phyloP scores from a whole-genome alignment of 1,140 invertebrate genomes.

The Drosophila willistoni region DNA sequence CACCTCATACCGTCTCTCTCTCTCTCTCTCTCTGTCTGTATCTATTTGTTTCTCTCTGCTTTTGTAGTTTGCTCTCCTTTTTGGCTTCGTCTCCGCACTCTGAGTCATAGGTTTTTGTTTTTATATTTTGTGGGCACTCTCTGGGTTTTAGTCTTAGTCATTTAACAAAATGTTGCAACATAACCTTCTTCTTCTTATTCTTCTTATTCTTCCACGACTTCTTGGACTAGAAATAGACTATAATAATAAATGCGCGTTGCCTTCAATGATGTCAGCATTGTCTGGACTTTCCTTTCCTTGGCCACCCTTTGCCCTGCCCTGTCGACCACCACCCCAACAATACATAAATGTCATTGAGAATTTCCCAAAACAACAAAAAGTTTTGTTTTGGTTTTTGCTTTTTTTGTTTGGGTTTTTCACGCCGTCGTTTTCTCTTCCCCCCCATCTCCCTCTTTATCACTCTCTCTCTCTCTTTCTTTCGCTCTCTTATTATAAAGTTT shows the following conservation, averaged over 20 bases:
- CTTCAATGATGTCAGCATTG: conserved; percentile 49
- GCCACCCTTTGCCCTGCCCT: neutral
- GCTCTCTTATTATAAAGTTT: conserved; percentile 19
- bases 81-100: conserved; percentile 18
- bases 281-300: conserved; percentile 17
- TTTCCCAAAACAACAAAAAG: conserved; percentile 29
- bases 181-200: conserved; percentile 40
- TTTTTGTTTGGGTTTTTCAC: conserved; percentile 50
- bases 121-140: conserved; percentile 31
- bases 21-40: neutral
- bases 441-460: neutral
- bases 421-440: neutral
- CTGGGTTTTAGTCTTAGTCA: conserved; percentile 59
- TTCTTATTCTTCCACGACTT: conserved; percentile 9
- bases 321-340: conserved; percentile 30
- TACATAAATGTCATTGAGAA: conserved; percentile 49
- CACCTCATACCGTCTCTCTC: neutral
- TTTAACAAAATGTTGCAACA: conserved; percentile 63
- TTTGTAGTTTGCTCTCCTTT: conserved; percentile 27
- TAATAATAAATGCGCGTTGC: conserved; percentile 9
- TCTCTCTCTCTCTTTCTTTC: neutral
- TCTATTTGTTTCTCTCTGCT: neutral
- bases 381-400: conserved; percentile 47
- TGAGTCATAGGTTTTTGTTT: conserved; percentile 47
- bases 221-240: conserved; percentile 29